These are phyloP conservation scores for Corticium candelabrum DNA, from an alignment of 37 sponge, comb jelly and placozoan genomes.

Conservation along the genomic window DNA sequence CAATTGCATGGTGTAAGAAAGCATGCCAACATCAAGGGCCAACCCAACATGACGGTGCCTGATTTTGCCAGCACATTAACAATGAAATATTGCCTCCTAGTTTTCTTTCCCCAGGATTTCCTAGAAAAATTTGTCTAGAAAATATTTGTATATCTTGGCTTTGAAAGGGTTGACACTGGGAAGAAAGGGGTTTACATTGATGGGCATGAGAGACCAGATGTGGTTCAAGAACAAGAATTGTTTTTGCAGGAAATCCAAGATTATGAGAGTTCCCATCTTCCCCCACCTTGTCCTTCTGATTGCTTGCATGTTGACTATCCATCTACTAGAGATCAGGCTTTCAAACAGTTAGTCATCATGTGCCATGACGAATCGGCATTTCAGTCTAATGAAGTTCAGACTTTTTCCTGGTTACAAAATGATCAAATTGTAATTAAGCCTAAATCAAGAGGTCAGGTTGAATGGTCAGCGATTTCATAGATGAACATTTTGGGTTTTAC, in stretches of 20 bases:
- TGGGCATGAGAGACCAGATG: neutral
- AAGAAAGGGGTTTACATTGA: neutral
- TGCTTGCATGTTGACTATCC: too few species aligned
- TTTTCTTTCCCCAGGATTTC: too few species aligned
- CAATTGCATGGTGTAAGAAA: constrained; percentile 15
- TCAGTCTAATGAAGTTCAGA: neutral
- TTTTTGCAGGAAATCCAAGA: too few species aligned
- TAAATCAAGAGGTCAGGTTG: neutral
- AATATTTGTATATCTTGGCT: too few species aligned
- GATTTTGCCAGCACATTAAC: too few species aligned
- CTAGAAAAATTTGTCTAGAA: neutral
- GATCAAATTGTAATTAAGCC: neutral
- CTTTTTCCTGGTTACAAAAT: neutral
- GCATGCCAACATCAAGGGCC: constrained; percentile 15
- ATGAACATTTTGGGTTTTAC: neutral
- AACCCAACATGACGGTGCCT: constrained; percentile 44
- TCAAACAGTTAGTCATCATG: neutral
- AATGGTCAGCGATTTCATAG: neutral
- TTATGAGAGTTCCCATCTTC: too few species aligned
- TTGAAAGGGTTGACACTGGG: neutral
- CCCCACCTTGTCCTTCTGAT: too few species aligned
- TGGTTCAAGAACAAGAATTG: neutral
- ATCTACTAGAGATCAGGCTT: too few species aligned
- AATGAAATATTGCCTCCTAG: too few species aligned
- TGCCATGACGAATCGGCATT: neutral